A percentile compares a stretch with the other conserved stretches of the same genome.
These are phyloP conservation scores for Neomonachus schauinslandi DNA, from an alignment of 2,113 vertebrate species.

Conservation along the genomic window DNA sequence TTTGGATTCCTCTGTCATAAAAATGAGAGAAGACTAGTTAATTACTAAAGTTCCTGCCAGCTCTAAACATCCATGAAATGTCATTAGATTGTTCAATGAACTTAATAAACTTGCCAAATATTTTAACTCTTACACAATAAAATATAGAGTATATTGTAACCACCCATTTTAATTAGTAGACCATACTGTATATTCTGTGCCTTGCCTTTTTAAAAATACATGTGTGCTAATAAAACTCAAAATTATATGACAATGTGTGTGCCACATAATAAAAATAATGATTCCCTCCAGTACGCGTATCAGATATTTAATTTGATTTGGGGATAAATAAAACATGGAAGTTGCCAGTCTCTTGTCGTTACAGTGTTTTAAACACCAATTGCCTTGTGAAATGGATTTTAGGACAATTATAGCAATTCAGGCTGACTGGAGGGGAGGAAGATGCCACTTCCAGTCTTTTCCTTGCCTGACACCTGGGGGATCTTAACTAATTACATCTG, in stretches of 20 bases:
- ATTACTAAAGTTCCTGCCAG: background rate
- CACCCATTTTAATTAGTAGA: background rate
- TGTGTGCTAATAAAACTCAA: background rate
- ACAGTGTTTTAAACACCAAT: conserved; percentile 38
- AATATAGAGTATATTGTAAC: background rate
- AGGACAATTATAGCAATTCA: background rate
- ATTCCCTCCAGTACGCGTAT: background rate
- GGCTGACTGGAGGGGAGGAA: background rate
- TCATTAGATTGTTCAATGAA: background rate
- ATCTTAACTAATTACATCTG: no score
- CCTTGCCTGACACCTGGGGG: background rate
- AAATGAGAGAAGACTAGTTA: conserved; percentile 16
- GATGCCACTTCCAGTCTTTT: background rate
- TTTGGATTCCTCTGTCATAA: conserved; percentile 31
- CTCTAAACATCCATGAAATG: background rate
- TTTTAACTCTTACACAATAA: conserved; percentile 37
- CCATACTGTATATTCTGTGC: background rate
- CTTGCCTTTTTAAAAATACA: background rate
- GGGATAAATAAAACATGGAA: conserved; percentile 30
- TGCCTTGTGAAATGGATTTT: conserved; percentile 54
- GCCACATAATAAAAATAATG: conserved; percentile 23
- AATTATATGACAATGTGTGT: background rate
- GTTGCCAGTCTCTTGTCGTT: background rate
- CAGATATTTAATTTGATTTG: conserved; percentile 34
- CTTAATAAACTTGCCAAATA: conserved; percentile 20